Conservation (phyloP, 2,888 invertebrate genomes). For the Junonia oenone region DNA sequence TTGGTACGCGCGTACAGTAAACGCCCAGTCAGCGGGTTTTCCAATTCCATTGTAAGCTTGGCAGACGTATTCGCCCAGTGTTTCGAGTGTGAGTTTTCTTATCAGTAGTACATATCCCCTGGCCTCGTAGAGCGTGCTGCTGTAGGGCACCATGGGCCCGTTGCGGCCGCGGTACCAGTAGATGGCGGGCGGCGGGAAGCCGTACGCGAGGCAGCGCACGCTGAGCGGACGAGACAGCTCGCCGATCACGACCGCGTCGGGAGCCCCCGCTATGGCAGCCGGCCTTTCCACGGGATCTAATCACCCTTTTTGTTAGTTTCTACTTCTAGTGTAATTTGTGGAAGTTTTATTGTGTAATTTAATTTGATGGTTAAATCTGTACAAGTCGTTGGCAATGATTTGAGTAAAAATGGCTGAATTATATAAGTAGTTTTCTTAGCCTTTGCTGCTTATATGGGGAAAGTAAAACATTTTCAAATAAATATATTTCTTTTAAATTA, state of each 20-base stretch:
- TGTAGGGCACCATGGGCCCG: constrained; percentile 85
- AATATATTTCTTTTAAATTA: too few relatives aligned
- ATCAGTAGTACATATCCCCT: constrained; percentile 88
- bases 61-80: constrained; percentile 92
- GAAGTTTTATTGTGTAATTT: constrained; percentile 14
- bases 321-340: constrained; percentile 39
- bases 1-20: constrained; percentile 85
- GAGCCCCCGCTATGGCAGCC: constrained; percentile 84
- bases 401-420: not conserved
- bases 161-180: constrained; percentile 91
- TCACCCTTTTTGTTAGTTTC: constrained; percentile 50
- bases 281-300: constrained; percentile 80
- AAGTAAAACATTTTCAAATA: too few relatives aligned
- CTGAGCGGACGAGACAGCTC: constrained; percentile 84
- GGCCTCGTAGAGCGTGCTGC: constrained; percentile 84
- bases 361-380: not conserved
- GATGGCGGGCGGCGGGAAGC: constrained; percentile 87
- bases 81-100: constrained; percentile 83
- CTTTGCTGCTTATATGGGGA: too few relatives aligned
- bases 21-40: constrained; percentile 87
- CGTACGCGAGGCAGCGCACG: constrained; percentile 90
- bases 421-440: too few relatives aligned
- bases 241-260: constrained; percentile 82
- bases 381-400: not conserved
- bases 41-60: constrained; percentile 92